Evolutionary conservation across 2,113 vertebrate genomes (phyloP), one percentile per base, ranked within the genome.

Genomic region (Chaetura pelagica): DNA sequence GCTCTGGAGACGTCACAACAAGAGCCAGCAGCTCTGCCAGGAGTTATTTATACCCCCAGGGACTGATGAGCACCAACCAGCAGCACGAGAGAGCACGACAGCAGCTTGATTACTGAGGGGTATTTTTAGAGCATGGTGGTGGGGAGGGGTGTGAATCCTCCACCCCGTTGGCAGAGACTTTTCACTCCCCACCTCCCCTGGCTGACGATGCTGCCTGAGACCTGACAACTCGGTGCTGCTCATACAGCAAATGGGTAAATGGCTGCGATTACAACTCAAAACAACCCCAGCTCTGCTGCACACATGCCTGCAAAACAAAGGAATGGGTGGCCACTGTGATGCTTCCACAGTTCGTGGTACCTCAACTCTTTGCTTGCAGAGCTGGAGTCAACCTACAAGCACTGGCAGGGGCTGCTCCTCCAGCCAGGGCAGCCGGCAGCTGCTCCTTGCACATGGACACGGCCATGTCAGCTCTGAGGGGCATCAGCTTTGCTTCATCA

Each of bases 401-500:
- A 87, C 64, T 2, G 27, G 76, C 13, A 40, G 92, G 84, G 29
- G 83, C 95, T 68, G 90, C 59, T 92, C 93, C 48, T 17, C 8
- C 8, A 48, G 19, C 46, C 46, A 9, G 42, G 81, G 92, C 93
- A 95, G 77, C 69, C 29, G 87, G 93, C 94, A 91, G 76, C 91
- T 93, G 97, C 89, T 98, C 97, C 97, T 98, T 97, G 96, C 92
- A 71, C 96, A 74, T 97, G 96, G 97, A 95, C 96, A 96, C 95
- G 98, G 97, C 97, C 97, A 96, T 97, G 96, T 95, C 97, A 96
- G 95, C 97, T 94, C 94, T 72, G 92, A 97, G 97, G 97, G 95
- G 97, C 97, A 97, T 98, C 98, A 97, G 97, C 95, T 96, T 73
- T 96, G 97, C 97, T 97, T 97, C 97, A 97, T 97, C 98, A 97